A percentile compares a stretch with the other conserved stretches of the same genome.
These are phyloP conservation scores for Diloba caeruleocephala DNA, from an alignment of 2,888 invertebrate genomes.

Conservation along the genomic window DNA sequence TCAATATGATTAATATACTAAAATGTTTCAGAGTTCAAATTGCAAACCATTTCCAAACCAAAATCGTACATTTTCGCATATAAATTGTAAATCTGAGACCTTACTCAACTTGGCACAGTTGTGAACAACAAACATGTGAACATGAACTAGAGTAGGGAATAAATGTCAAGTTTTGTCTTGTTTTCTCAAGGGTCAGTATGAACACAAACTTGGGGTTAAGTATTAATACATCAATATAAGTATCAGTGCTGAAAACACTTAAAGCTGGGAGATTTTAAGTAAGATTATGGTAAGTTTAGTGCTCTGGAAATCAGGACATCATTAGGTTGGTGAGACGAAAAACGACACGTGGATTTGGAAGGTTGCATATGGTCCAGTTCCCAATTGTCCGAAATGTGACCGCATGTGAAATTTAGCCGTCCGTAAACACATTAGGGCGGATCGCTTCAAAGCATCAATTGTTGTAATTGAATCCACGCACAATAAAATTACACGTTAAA, in stretches of 20 bases:
- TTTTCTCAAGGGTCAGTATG: no score
- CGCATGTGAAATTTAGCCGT: conserved; percentile 12
- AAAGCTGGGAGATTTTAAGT: no score
- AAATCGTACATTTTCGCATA: conserved; percentile 10
- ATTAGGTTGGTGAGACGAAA: no score
- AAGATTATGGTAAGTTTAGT: no score
- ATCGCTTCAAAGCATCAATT: neutral
- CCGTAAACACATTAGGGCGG: neutral
- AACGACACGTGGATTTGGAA: no score
- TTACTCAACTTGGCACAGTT: conserved; percentile 10
- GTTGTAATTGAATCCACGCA: no score
- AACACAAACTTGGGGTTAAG: no score
- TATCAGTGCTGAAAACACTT: no score
- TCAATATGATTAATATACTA: neutral
- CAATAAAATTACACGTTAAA: no score
- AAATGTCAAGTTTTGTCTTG: no score
- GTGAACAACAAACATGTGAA: conserved; percentile 3
- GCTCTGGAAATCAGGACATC: no score
- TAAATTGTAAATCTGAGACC: neutral
- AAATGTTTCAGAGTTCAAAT: conserved; percentile 2
- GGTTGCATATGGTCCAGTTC: neutral
- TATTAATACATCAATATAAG: no score
- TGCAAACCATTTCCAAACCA: neutral
- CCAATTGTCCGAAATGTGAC: neutral
- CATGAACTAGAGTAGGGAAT: neutral